phyloP scores from a whole-genome alignment of 2,888 invertebrate species.

The Trachelus stipa region DNA sequence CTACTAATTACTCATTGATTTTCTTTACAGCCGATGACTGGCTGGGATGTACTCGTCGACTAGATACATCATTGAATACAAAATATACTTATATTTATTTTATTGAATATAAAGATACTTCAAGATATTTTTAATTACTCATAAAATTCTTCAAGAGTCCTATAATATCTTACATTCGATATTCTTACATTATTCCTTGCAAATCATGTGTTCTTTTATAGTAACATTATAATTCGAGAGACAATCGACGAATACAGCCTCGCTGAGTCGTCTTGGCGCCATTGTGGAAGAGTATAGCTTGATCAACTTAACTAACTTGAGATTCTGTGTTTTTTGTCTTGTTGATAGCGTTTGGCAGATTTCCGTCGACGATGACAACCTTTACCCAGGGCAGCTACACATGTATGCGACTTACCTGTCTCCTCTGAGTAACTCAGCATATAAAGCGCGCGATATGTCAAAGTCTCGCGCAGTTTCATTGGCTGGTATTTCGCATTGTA shows the following conservation, averaged over 20 bases:
- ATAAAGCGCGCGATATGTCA: constrained; percentile 48
- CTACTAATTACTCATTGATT: constrained; percentile 51
- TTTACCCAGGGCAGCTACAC: constrained; percentile 91
- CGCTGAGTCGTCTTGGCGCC: neutral
- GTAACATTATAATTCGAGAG: neutral
- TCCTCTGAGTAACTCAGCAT: constrained; percentile 55
- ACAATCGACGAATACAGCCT: neutral
- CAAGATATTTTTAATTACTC: neutral
- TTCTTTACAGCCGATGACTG: constrained; percentile 34
- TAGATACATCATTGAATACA: neutral
- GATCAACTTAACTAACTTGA: constrained; percentile 30
- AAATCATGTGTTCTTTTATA: neutral
- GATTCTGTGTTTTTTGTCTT: constrained; percentile 61
- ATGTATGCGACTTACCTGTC: constrained; percentile 75
- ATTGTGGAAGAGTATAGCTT: constrained; percentile 12
- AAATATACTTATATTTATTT: neutral
- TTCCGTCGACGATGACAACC: constrained; percentile 82
- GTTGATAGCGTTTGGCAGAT: constrained; percentile 83
- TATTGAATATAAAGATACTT: neutral
- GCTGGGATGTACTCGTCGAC: constrained; percentile 2
- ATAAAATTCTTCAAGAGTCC: neutral
- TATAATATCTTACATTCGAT: neutral
- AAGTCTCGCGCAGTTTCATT: constrained; percentile 38
- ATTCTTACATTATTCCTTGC: neutral
- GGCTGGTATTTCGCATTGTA: neutral